phyloP scores from a whole-genome alignment of 2,888 invertebrate genomes.

The Platypus cylindrus region DNA sequence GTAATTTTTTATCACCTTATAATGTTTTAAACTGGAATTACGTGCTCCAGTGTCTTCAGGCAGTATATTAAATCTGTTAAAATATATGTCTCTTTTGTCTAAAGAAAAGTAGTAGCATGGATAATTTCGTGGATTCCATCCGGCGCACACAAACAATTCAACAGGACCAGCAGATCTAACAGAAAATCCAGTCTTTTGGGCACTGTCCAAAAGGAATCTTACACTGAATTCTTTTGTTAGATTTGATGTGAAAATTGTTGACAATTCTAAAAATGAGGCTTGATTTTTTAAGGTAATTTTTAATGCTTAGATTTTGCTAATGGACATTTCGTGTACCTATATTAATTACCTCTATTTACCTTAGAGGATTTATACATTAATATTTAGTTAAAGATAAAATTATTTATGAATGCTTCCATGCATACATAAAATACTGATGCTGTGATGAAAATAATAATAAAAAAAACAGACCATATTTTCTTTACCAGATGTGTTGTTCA shows the following conservation, averaged over 20 bases:
- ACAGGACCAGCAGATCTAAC: slow-evolving; percentile 23
- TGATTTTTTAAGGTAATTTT: too few species aligned
- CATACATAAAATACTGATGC: too few species aligned
- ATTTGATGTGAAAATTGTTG: slow-evolving; percentile 23
- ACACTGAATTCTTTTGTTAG: slow-evolving; percentile 22
- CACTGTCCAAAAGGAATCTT: slow-evolving; percentile 22
- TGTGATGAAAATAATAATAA: too few species aligned
- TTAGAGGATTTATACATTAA: too few species aligned
- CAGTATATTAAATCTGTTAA: slow-evolving; percentile 20
- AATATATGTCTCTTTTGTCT: slow-evolving; percentile 20
- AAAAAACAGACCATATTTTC: too few species aligned
- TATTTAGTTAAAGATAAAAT: too few species aligned
- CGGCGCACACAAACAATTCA: slow-evolving; percentile 27
- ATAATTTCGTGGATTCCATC: slow-evolving; percentile 27
- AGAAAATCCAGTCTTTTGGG: slow-evolving; percentile 25
- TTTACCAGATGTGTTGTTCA: too few species aligned
- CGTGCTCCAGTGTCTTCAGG: slow-evolving; percentile 17
- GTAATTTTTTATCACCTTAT: slow-evolving; percentile 7
- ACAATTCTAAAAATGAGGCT: slow-evolving; percentile 25
- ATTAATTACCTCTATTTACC: too few species aligned
- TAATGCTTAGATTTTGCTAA: too few species aligned
- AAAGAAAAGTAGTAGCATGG: slow-evolving; percentile 29
- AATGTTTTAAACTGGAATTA: slow-evolving; percentile 5
- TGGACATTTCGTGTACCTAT: too few species aligned
- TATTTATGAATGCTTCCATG: too few species aligned